phyloP scores from a whole-genome alignment of 1,140 invertebrate species.

The Aphaenogaster ashmeadi region DNA sequence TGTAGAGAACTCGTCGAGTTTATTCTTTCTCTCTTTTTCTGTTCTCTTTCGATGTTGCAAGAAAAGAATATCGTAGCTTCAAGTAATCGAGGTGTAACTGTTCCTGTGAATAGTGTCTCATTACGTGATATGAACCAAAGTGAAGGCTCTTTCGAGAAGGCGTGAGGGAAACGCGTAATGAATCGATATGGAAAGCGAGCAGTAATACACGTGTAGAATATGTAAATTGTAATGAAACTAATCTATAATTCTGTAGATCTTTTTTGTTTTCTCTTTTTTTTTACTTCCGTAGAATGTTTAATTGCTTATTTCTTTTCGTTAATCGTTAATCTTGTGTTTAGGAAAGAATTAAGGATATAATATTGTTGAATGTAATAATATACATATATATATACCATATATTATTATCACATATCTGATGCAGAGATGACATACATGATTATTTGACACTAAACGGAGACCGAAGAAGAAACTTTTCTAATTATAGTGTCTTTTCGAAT shows the following conservation, averaged over 20 bases:
- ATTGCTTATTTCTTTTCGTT: neutral
- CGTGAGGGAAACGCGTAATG: slow-evolving; percentile 35
- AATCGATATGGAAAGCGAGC: neutral
- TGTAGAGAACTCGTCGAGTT: slow-evolving; percentile 44
- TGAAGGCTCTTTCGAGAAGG: slow-evolving; percentile 59
- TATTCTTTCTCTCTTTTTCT: slow-evolving; percentile 65
- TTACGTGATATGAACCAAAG: slow-evolving; percentile 77
- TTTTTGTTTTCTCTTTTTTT: slow-evolving; percentile 27
- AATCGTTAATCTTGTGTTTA: slow-evolving; percentile 4
- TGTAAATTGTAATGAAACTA: slow-evolving; percentile 47
- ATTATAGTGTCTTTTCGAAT: neutral
- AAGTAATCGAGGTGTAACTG: slow-evolving; percentile 71
- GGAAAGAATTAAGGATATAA: slow-evolving; percentile 1
- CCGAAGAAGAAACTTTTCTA: neutral
- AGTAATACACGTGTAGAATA: slow-evolving; percentile 44
- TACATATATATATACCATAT: neutral
- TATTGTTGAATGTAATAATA: slow-evolving; percentile 4
- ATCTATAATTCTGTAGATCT: neutral
- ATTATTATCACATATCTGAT: slow-evolving; percentile 6
- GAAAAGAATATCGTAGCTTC: slow-evolving; percentile 57
- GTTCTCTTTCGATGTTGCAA: slow-evolving; percentile 60
- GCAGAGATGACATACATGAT: neutral
- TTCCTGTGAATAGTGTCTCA: slow-evolving; percentile 74
- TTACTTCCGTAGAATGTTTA: neutral
- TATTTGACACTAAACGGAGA: neutral